phyloP scores from a whole-genome alignment of 2,113 vertebrate species.

The Thymallus thymallus region DNA sequence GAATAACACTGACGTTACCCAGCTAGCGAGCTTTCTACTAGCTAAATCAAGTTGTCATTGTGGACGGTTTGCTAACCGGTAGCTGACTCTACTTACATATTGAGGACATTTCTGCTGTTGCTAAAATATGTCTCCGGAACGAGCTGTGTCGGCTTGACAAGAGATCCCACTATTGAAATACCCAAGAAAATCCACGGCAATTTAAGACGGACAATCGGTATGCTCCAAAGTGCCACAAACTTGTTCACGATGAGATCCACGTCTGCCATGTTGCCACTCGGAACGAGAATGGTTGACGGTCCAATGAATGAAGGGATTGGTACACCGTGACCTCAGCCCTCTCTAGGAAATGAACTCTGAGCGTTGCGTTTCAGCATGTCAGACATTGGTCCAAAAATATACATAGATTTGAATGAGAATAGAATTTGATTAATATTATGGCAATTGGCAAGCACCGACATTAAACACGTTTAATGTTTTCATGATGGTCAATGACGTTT shows the following conservation, averaged over 20 bases:
- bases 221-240: conserved; percentile 57
- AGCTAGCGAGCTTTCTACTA: background rate
- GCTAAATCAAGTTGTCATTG: no score
- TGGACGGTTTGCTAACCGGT: background rate
- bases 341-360: background rate
- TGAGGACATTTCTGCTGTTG: conserved; percentile 84
- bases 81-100: conserved; percentile 78
- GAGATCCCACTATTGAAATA: conserved; percentile 74
- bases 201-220: conserved; percentile 40
- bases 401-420: no score
- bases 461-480: no score
- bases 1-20: background rate
- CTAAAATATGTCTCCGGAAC: conserved; percentile 82
- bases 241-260: conserved; percentile 56
- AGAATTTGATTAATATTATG: no score
- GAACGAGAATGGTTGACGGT: background rate
- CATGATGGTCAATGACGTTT: no score
- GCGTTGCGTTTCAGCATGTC: no score
- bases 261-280: conserved; percentile 64
- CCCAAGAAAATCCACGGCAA: conserved; percentile 72
- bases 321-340: background rate
- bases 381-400: no score
- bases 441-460: no score
- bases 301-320: background rate
- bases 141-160: conserved; percentile 76